Evolutionary conservation across 2,797 vertebrate species (phyloP).

Genomic region (Tamandua tetradactyla): DNA sequence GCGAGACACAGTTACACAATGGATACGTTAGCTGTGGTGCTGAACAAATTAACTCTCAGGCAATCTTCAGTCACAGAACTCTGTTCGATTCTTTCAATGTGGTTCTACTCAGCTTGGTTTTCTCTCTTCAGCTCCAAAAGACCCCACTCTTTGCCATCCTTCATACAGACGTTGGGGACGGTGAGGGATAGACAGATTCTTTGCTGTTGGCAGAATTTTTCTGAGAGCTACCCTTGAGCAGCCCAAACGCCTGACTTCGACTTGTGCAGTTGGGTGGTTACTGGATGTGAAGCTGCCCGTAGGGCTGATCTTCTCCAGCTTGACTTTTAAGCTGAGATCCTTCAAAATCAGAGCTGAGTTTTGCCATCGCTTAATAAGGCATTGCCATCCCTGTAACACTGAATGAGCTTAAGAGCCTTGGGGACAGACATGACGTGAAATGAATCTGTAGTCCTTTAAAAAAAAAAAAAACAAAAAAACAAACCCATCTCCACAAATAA

Average conservation of each 20-base stretch:
- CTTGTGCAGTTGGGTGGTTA: no score
- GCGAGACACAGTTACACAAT: no score
- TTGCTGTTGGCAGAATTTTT: fast-evolving
- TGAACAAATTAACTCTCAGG: no score
- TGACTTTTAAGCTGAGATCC: fast-evolving
- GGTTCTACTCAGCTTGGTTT: no score
- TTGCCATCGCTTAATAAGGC: fast-evolving
- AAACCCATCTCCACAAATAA: not conserved
- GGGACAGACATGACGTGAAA: fast-evolving
- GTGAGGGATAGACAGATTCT: not conserved
- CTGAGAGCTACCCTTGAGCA: fast-evolving
- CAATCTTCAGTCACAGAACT: no score
- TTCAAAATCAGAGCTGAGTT: fast-evolving
- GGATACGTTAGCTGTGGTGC: no score
- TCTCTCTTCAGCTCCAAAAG: no score
- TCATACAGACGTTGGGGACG: no score
- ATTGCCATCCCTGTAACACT: fast-evolving
- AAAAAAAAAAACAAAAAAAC: not conserved
- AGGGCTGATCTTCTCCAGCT: not conserved
- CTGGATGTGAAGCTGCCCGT: fast-evolving
- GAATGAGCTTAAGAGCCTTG: fast-evolving
- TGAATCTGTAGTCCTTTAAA: fast-evolving
- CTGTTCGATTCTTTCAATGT: no score
- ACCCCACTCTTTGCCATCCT: no score
- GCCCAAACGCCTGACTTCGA: not conserved